Evolutionary conservation across 2,888 invertebrate species (phyloP), one percentile per base, ranked within the genome.

Genomic region (Psylliodes chrysocephalus): DNA sequence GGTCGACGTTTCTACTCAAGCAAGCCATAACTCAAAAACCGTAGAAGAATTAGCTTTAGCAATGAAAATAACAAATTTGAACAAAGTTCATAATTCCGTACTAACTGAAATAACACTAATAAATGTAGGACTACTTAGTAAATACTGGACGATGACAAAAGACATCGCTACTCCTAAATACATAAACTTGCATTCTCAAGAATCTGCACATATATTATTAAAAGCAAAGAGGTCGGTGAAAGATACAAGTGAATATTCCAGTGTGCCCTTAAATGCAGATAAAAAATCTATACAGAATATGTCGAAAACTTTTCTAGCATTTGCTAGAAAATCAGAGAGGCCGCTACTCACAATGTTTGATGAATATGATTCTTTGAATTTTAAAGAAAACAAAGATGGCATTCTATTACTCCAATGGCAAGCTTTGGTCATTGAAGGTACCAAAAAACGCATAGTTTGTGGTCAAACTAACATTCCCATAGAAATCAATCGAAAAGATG

Each of bases 401-500:
- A 73, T 77, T n/a, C 65, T 83, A 54, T 73, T 82, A 15, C 70
- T 82, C 40, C 76, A 80, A 55, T 82, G 83, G 83, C 78, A 77
- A 64, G 83, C 81, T 7, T 61, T 74, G 56, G 76, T 82, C 17
- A 77, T 84, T 14, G 87, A 90, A 72, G 84, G 82, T 6, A 86
- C 84, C 28, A 79, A 82, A 30, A 86, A 85, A 40, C 84, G 86
- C 60, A 82, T 84, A 4, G 87, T 88, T 7, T 80, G 88, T 52
- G 93, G 93, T 0, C 92, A 92, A 73, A 91, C 90, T 75, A 89
- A 89, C 73, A 79, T 91, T 14, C 88, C 88, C 75, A 77, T 91
- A 62, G 85, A 63, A 86, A 86, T 68, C 84, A 85, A 76, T 80
- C 84, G 15, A 81, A 86, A 64, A 85, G 86, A 49, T 85, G 85